Evolutionary conservation across 2,113 vertebrate species (phyloP), one percentile per base, ranked within the genome.

Genomic region (Cricetomys ansorgei): DNA sequence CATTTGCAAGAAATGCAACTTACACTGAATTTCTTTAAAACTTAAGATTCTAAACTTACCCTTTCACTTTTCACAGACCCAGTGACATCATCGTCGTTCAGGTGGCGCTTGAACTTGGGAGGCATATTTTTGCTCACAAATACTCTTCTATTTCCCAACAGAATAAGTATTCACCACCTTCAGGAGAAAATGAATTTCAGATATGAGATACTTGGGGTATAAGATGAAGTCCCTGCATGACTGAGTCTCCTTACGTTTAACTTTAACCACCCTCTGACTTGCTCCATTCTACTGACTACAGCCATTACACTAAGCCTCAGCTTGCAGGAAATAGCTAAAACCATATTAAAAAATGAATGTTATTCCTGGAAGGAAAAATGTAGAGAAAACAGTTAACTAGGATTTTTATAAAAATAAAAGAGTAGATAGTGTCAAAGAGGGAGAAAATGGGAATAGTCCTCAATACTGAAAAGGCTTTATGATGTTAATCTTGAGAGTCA

Each of bases 81-180:
- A 0, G 99, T 99, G 98, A 99, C 99, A 96, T 99, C 99, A 6
- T 99, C 99, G 11, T 99, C 99, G 53, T 99, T 99, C 89, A 99
- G 98, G 98, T 99, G 99, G 97, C 99, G 98, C 98, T 99, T 99
- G 98, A 99, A 99, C 98, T 99, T 99, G 89, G 99, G 99, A 96
- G 99, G 99, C 99, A 99, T 99, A 94, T 94, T 96, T 91, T 91
- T 43, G 91, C 40, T 97, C 88, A 40, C 81, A 37, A 48, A 73
- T 50, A 45, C 27, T 16, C 94, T 93, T 45, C 87, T 34, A 50
- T 88, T 89, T 91, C 31, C 77, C 48, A 57, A 97, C 3, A 96
- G 96, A 91, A 10, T 55, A 50, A 64, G 50, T 96, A 76, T 77
- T 83, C 29, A 80, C 76, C 93, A 37, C 97, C 97, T 97, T 91